Percentiles rank a stretch among this genome's conserved stretches.
These are phyloP conservation scores for Petrolisthes cinctipes DNA, from an alignment of 2,888 invertebrate genomes.

Conservation along the genomic window DNA sequence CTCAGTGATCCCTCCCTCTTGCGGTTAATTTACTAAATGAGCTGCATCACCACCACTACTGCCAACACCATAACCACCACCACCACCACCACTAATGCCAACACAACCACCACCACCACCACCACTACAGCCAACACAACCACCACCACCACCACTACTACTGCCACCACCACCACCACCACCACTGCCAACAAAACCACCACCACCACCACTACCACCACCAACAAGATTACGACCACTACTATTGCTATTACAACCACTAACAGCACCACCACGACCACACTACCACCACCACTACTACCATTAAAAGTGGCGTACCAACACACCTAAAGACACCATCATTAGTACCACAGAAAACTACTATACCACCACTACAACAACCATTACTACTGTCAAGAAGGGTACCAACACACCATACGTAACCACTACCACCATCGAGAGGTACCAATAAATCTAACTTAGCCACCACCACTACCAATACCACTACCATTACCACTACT, in stretches of 20 bases:
- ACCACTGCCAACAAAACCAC: too few relatives aligned
- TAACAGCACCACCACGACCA: neutral
- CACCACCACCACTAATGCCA: neutral
- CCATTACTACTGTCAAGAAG: too few relatives aligned
- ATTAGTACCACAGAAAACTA: too few relatives aligned
- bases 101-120: neutral
- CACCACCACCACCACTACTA: neutral
- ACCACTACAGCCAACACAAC: neutral
- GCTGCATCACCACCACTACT: conserved; percentile 4
- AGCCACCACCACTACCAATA: too few relatives aligned
- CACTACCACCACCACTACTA: conserved; percentile 2
- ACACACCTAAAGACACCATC: neutral
- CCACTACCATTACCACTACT: neutral
- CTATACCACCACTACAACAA: too few relatives aligned
- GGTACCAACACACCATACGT: neutral
- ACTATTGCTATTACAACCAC: neutral
- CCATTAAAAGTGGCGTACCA: neutral
- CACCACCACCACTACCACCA: neutral
- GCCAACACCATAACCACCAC: neutral
- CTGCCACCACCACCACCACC: neutral
- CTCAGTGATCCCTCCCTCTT: conserved; percentile 35
- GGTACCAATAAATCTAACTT: too few relatives aligned
- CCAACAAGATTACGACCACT: neutral
- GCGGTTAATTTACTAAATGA: conserved; percentile 53
- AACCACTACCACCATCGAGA: too few relatives aligned